Base-by-base conservation (phyloP, 1,140 invertebrate species). In the Subanguina moxae region DNA sequence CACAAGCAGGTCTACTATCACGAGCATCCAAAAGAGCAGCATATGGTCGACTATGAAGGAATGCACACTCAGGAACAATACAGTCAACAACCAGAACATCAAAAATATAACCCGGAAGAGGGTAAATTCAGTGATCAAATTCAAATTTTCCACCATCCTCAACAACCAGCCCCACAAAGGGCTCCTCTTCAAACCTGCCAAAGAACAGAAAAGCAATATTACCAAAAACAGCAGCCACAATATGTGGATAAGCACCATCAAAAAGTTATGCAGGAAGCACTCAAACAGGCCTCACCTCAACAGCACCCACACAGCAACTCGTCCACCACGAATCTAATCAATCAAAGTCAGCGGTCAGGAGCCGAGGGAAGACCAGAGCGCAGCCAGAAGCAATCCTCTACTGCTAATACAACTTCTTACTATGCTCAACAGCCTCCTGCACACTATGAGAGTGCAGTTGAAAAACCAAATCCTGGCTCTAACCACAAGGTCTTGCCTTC, bases 31-130 rank as follows among this genome's bases (percentile, higher is more conserved):
- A 11, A 38, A 65, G 25, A 45, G 19, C 42, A 68, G 27, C 67
- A 21, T 38, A 19, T n/a, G 13, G 3, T 30, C 23, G 67, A 30
- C 9, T n/a, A n/a, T 25, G 23, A 68, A 48, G 8, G 13, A 56
- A 43, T 57, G 23, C 66, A 70, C 69, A 27, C 27, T 15, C 48
- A 52, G 15, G 3, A 25, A n/a, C 43, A 70, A 45, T 15, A 9
- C 42, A 5, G 56, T 28, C 52, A 42, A 57, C 19, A 42, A 19
- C 11, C 27, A 9, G 43, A 28, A n/a, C 42, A 57, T 19, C n/a
- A 66, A 5, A 62, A 66, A 65, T 17, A 52, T n/a, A n/a, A n/a
- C n/a, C n/a, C n/a, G n/a, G n/a, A n/a, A n/a, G n/a, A n/a, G n/a
- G n/a, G n/a, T n/a, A n/a, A n/a, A n/a, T n/a, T n/a, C n/a, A n/a